phyloP scores from a whole-genome alignment of 1,140 invertebrate species.

The Trichonephila clavipes region DNA sequence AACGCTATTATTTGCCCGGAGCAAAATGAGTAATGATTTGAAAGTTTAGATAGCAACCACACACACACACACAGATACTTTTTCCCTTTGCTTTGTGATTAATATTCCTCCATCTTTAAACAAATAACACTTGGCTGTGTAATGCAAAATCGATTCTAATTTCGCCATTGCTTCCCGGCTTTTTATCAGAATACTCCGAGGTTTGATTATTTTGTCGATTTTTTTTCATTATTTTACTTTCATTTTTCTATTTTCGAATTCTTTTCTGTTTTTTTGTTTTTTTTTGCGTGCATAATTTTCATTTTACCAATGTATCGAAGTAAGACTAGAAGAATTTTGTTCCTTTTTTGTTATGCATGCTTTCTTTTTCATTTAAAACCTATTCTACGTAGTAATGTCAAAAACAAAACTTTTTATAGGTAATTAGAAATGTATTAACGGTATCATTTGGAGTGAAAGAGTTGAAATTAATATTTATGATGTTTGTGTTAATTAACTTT shows the following conservation, averaged over 20 bases:
- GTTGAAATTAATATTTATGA: neutral
- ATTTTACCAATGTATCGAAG: no score
- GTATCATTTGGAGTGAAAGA: neutral
- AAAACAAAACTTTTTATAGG: constrained; percentile 2
- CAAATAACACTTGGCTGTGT: constrained; percentile 58
- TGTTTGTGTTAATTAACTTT: neutral
- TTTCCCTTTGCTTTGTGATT: constrained; percentile 40
- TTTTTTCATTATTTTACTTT: neutral
- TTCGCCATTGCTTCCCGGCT: constrained; percentile 52
- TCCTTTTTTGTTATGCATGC: no score
- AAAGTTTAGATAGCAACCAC: constrained; percentile 61
- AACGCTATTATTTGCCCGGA: constrained; percentile 54
- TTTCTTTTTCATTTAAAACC: neutral
- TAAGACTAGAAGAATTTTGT: no score
- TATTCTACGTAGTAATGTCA: neutral
- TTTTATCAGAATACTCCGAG: neutral
- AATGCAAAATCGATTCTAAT: constrained; percentile 74
- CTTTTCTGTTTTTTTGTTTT: neutral
- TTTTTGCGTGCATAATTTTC: neutral
- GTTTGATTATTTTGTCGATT: constrained; percentile 43
- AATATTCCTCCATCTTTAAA: constrained; percentile 61
- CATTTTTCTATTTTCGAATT: neutral
- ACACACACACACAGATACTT: no score
- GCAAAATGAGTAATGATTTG: constrained; percentile 60
- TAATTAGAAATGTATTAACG: constrained; percentile 28